Evolutionary conservation across 1,140 invertebrate genomes (phyloP).

Genomic region (Trigoniulus corallinus): DNA sequence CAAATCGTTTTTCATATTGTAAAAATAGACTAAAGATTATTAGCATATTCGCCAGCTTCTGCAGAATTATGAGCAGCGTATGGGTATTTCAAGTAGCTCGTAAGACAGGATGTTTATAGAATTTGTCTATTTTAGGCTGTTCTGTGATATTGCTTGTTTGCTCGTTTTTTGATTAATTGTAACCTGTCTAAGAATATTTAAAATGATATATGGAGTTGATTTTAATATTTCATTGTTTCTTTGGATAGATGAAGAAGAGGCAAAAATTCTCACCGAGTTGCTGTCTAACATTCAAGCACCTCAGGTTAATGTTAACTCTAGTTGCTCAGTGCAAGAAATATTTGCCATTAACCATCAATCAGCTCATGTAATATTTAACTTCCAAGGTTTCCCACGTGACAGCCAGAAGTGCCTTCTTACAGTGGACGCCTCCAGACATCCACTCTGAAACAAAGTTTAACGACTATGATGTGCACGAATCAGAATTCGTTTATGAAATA

Average conservation of each 20-base stretch:
- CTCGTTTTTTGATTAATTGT: no score
- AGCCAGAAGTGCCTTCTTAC: conserved; percentile 54
- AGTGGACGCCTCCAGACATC: conserved; percentile 48
- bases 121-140: no score
- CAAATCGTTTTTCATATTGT: no score
- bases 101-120: no score
- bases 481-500: conserved; percentile 55
- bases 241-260: neutral
- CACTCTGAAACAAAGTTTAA: conserved; percentile 34
- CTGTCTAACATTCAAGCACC: neutral
- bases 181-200: no score
- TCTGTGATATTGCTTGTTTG: no score
- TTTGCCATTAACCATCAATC: neutral
- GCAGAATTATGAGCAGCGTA: no score
- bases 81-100: no score
- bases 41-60: no score
- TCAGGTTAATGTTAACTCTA: neutral
- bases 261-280: no score
- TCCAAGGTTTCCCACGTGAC: conserved; percentile 55
- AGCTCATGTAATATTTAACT: conserved; percentile 13
- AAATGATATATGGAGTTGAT: no score
- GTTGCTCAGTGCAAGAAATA: neutral
- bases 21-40: no score
- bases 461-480: conserved; percentile 25
- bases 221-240: neutral